Base-by-base conservation (phyloP, 1,140 invertebrate genomes). In the Drosophila micromelanica region DNA sequence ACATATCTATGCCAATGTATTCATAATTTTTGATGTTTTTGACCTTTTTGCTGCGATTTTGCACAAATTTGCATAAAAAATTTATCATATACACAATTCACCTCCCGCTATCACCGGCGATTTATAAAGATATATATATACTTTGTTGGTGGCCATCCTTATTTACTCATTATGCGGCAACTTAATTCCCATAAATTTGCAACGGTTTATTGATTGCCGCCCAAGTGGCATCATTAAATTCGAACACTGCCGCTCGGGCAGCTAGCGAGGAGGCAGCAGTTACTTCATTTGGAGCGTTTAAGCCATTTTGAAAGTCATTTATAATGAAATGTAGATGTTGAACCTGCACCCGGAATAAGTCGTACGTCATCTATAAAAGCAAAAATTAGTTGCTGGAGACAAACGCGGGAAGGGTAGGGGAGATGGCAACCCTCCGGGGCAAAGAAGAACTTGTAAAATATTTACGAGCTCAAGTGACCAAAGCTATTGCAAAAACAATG, bases 311-410 rank as follows among this genome's bases (percentile, higher is more conserved):
- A 87, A 78, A 89, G 84, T 73, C 84, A 82, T 87, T 87, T 87
- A 87, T 89, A 79, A 87, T 82, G 84, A 82, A 87, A 82, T 87
- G 78, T 87, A 67, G 82, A 84, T 84, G 81, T 71, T 73, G 80
- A 64, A 79, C 70, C 67, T 65, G 15, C 59, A 54, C 56, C 51
- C 51, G 38, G 6, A 69, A 76, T 60, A 78, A 49, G 67, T 78
- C 63, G 75, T 86, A 71, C 62, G 78, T 89, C 84, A 86, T 87
- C 75, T 73, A 76, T 76, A 59, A 76, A 68, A 73, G 68, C 75
- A 73, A 62, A 87, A 87, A 76, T 82, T 87, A 87, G 84, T 76
- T 84, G 62, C 55, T 37, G 48, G 17, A 46, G 52, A 62, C 69
- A 72, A 57, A 52, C 35, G 12, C 12, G 2, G 7, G 5, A 11